These are phyloP conservation scores for Pseudomyrmex flavicornis DNA, from an alignment of 1,140 invertebrate species.

Conservation along the genomic window DNA sequence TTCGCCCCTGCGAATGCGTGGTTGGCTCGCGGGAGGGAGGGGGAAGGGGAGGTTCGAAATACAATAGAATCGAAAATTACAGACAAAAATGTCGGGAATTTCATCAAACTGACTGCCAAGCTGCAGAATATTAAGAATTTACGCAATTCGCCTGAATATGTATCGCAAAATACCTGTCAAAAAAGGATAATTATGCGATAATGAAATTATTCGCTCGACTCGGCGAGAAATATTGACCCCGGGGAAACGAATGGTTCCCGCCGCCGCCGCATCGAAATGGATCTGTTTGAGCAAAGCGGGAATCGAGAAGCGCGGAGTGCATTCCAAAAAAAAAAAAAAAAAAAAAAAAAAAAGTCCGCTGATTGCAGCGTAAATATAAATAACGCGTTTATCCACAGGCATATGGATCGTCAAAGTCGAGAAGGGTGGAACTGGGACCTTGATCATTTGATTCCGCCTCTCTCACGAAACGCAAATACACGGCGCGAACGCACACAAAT, in stretches of 20 bases:
- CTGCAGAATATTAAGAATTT: conserved; percentile 32
- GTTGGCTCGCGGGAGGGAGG: too few relatives aligned
- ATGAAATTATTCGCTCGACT: conserved; percentile 33
- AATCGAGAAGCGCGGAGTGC: background rate
- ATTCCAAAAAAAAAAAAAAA: conserved; percentile 6
- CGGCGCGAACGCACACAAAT: background rate
- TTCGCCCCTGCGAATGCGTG: too few relatives aligned
- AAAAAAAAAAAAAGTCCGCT: background rate
- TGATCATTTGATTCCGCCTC: conserved; percentile 4
- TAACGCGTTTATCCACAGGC: conserved; percentile 18
- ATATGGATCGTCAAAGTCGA: conserved; percentile 4
- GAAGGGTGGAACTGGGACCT: background rate
- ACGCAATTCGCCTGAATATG: conserved; percentile 26
- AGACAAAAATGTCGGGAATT: conserved; percentile 32
- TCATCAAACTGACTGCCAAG: conserved; percentile 17
- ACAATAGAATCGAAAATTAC: conserved; percentile 8
- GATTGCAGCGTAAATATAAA: conserved; percentile 36
- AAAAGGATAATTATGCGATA: conserved; percentile 31
- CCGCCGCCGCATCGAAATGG: background rate
- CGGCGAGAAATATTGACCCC: background rate
- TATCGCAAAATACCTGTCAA: conserved; percentile 2
- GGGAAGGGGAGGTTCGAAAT: too few relatives aligned
- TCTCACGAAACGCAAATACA: background rate
- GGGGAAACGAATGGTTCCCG: too few relatives aligned
- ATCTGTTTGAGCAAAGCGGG: conserved; percentile 4